Evolutionary conservation across 1,140 invertebrate species (phyloP), one percentile per base, ranked within the genome.

Genomic region (Hermatobates lingyangjiaoensis): DNA sequence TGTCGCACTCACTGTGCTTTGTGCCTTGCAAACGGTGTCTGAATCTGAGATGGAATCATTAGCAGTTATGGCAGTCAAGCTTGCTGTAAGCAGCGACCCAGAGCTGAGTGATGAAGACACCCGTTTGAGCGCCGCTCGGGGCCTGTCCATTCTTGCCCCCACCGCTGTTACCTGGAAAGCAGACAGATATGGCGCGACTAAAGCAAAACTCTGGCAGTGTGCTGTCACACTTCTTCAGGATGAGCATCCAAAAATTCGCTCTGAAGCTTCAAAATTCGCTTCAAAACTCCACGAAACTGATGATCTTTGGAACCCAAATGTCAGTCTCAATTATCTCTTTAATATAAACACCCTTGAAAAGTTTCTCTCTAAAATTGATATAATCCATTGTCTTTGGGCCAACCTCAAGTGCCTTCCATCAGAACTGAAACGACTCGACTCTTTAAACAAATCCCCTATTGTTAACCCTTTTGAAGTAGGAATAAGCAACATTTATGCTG

Each of bases 231-330:
- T 54, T 5, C 53, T 54, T 24, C 48, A 54, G 27, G 53, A 54
- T 27, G 53, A 54, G 48, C 21, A 44, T 45, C 39, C 51, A 27
- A 14, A 21, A n/a, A 44, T 55, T 5, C 21, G 50, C 38, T 10
- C 25, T 21, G 47, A 56, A 25, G 55, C 53, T 25, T 48, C 49
- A 14, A 51, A 54, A 40, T 54, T 54, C 27, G 53, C 45, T n/a
- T 18, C 26, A 21, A 27, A 18, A 15, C 15, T 54, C 14, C 28
- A 27, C 7, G 49, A 34, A 10, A 30, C 27, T 14, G 15, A 44
- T 21, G n/a, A 34, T 28, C 23, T 50, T 28, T 27, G 21, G 2
- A 54, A 54, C 27, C 52, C 52, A 1, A 40, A 54, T 15, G 5
- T 39, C 21, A 38, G 40, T 25, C 40, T 54, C 3, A n/a, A 34